Conservation (phyloP, 2,888 invertebrate species). For the Steinernema hermaphroditum region DNA sequence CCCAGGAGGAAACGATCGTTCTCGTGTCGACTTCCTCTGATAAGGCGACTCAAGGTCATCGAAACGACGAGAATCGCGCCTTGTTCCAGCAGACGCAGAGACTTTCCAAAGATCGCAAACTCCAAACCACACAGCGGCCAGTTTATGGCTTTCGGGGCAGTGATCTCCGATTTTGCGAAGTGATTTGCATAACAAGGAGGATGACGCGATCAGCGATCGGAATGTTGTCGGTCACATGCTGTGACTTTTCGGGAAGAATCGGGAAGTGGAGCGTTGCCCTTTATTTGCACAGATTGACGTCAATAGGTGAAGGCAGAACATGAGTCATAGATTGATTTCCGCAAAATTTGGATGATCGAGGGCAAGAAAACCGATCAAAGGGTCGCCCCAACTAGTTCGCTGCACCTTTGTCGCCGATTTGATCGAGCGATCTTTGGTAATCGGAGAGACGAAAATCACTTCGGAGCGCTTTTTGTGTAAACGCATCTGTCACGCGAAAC, state of each 20-base stretch:
- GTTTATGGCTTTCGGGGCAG: no score
- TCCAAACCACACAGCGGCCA: neutral
- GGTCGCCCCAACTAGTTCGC: neutral
- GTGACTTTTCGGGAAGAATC: no score
- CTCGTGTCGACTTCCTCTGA: neutral
- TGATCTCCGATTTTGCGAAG: neutral
- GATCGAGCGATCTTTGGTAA: neutral
- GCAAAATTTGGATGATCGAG: no score
- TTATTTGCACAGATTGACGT: no score
- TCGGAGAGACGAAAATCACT: neutral
- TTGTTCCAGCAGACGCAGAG: neutral
- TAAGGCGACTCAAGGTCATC: neutral
- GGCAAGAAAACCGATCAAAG: no score
- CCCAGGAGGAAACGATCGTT: neutral
- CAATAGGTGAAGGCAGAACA: no score
- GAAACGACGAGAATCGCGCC: no score
- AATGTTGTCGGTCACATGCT: no score
- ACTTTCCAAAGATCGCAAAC: neutral
- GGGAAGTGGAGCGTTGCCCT: no score
- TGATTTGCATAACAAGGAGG: neutral
- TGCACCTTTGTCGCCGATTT: neutral
- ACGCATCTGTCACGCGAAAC: neutral
- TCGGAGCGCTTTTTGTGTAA: constrained; percentile 6
- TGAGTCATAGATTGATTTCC: no score
- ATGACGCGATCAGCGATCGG: neutral